phyloP scores from a whole-genome alignment of 2,888 invertebrate species.

The Athalia rosae region DNA sequence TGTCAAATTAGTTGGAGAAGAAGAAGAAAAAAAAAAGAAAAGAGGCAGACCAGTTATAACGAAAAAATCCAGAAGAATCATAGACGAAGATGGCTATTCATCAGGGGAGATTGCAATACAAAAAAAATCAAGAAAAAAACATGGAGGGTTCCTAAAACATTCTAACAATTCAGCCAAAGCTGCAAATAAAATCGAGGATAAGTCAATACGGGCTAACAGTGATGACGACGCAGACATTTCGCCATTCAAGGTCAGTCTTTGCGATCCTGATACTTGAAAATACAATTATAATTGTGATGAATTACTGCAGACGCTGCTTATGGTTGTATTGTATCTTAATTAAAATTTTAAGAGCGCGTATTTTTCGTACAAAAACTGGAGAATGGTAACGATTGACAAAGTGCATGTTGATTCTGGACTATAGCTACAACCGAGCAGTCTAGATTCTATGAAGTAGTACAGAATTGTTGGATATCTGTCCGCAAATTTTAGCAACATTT shows the following conservation, averaged over 20 bases:
- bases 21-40: constrained; percentile 71
- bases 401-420: constrained; percentile 19
- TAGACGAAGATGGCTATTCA: constrained; percentile 79
- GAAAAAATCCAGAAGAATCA: constrained; percentile 64
- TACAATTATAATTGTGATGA: neutral
- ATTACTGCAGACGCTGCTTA: neutral
- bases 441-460: neutral
- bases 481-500: neutral
- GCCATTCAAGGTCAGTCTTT: constrained; percentile 66
- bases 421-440: constrained; percentile 30
- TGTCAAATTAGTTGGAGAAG: constrained; percentile 73
- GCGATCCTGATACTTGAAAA: neutral
- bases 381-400: neutral
- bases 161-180: constrained; percentile 57
- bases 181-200: constrained; percentile 67
- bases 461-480: neutral
- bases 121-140: constrained; percentile 71
- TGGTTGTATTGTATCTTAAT: neutral
- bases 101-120: constrained; percentile 71
- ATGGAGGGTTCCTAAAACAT: constrained; percentile 57
- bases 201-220: constrained; percentile 64
- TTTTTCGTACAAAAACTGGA: neutral
- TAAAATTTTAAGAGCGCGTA: neutral
- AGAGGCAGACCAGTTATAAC: constrained; percentile 67
- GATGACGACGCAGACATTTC: constrained; percentile 71